Evolutionary conservation across 1,140 invertebrate species (phyloP), one percentile per base, ranked within the genome.

Genomic region (Chymomyza costata): DNA sequence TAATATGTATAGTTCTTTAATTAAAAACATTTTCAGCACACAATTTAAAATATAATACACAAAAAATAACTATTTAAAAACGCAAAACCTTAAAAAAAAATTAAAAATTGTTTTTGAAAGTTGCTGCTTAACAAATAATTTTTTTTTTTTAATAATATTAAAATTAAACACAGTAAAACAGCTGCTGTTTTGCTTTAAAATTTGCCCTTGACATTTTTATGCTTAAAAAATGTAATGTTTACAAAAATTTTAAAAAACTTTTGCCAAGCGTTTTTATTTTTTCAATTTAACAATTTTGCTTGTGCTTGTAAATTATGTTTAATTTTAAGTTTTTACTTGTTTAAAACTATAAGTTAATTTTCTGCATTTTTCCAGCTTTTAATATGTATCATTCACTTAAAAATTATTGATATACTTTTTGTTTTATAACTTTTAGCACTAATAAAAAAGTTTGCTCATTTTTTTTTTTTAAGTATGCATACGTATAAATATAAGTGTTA

Each of bases 351-450:
- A 8, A 3, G 8, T 25, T 3, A 25, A 25, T 34, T 64, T 76
- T 76, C 73, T 80, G 71, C 66, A 76, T 78, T 76, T 52, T 78
- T 78, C 74, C 73, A 76, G 71, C 71, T 59, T 78, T 76, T 60
- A 78, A 76, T 76, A 66, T 78, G 66, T 76, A 52, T 78, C 50
- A 34, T 54, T 76, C 50, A 62, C 56, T 54, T 64, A 67, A 35
- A n/a, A 41, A 18, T 38, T 54, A 28, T 74, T 57, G 60, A 76
- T 76, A 76, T 53, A 30, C 62, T 30, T 63, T 47, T 61, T 63
- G 54, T n/a, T n/a, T 55, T 50, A 60, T 60, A 55, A 50, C n/a
- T 58, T 54, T 51, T 34, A 57, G 66, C 78, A 66, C 53, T 78
- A 63, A 55, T 78, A 53, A 66, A 71, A 67, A 63, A 55, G 47